Conservation (phyloP, 2,113 vertebrate species). For the Anhinga rufa region DNA sequence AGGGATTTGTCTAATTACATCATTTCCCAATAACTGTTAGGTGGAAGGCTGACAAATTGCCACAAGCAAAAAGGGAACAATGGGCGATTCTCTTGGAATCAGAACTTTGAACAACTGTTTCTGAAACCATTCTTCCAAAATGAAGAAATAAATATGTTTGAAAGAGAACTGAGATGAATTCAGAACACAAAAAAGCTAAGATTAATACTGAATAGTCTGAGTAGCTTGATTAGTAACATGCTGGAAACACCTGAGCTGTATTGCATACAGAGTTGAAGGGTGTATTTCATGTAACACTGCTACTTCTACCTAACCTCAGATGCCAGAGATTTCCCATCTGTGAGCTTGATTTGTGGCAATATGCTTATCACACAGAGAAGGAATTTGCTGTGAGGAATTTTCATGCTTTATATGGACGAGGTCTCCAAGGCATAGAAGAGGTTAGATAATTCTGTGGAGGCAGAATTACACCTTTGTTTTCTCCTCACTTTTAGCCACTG, state of each 20-base stretch:
- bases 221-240: neutral
- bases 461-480: neutral
- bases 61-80: neutral
- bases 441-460: neutral
- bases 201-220: neutral
- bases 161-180: neutral
- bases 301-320: neutral
- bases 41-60: neutral
- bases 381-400: neutral
- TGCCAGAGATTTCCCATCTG: neutral
- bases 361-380: neutral
- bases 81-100: neutral
- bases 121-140: neutral
- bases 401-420: neutral
- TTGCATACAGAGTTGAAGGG: neutral
- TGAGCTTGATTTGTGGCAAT: conserved; percentile 23
- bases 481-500: neutral
- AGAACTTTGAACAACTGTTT: neutral
- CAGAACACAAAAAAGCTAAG: neutral
- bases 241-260: neutral
- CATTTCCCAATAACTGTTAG: neutral
- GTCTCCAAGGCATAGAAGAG: neutral
- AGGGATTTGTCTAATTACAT: neutral
- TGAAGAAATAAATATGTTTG: neutral
- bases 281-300: neutral